phyloP scores from a whole-genome alignment of 2,888 invertebrate genomes.

The Tetanocera ferruginea region DNA sequence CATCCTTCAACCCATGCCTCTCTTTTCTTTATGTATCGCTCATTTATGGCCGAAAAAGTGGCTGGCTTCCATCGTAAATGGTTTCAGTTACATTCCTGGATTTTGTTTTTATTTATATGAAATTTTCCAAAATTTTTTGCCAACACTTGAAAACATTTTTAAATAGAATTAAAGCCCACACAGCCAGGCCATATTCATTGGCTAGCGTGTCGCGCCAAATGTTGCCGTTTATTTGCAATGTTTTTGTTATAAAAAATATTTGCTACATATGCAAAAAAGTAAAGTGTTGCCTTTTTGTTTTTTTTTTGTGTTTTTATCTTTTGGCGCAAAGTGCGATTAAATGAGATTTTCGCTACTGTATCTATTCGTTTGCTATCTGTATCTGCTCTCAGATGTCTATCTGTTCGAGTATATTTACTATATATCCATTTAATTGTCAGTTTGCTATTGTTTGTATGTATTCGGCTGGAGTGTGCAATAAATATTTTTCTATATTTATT shows the following conservation, averaged over 20 bases:
- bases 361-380: neutral
- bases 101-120: neutral
- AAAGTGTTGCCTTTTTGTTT: neutral
- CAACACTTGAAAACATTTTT: neutral
- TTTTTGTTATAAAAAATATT: neutral
- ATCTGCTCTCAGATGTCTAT: neutral
- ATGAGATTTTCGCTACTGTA: neutral
- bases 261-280: neutral
- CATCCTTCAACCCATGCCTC: no score
- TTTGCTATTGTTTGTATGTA: neutral
- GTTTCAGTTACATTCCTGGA: neutral
- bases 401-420: no score
- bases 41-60: no score
- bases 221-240: neutral
- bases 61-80: no score
- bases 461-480: neutral
- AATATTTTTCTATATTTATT: neutral
- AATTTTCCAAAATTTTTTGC: neutral
- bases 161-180: neutral
- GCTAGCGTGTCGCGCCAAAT: neutral
- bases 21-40: no score
- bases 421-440: neutral
- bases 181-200: neutral
- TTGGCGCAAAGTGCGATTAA: neutral
- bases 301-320: neutral